Evolutionary conservation across 2,888 invertebrate genomes (phyloP), one percentile per base, ranked within the genome.

Genomic region (Eugnorisma glareosa): DNA sequence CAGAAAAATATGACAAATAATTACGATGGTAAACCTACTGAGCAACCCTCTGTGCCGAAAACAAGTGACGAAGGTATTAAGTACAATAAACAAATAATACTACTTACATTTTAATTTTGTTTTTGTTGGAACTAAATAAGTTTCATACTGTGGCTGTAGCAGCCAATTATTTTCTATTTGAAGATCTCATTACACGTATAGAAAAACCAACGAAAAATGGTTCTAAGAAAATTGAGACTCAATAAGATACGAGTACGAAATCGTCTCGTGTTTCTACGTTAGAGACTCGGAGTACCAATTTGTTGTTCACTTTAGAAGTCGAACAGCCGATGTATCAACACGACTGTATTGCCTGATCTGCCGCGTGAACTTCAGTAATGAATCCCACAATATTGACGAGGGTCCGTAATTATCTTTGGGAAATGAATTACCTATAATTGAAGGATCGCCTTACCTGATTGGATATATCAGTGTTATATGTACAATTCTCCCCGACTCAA

Each of bases 391-490:
- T 68, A 74, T 71, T 71, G 78, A 74, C 59, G 78, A 82, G 70
- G 67, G 81, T 74, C 45, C 35, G 61, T 63, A 67, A 67, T 81
- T 73, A 73, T 63, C 63, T 71, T 43, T 59, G 43, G 70, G 51
- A 67, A 81, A 81, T 77, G 0, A 81, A 69, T 63, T 37, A 35
- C 15, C 28, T 59, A 67, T 67, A 63, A 70, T 73, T 81, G 61
- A 80, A 67, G 61, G 37, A 57, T 75, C 10, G n/a, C 24, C 28
- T 67, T 75, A 74, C 74, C 37, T 76, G 76, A 40, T 51, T 43
- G 11, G n/a, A 48, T n/a, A 18, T 6, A 45, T 7, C 73, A 4
- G 31, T 40, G 40, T 35, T 64, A 54, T 43, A 21, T 6, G 13
- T 48, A 28, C 45, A 28, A 69, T 68, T 13, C 40, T 40, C 24